A percentile compares a stretch with the other conserved stretches of the same genome.
Conservation (phyloP, 2,113 vertebrate genomes). For the Monarcha castaneiventris region DNA sequence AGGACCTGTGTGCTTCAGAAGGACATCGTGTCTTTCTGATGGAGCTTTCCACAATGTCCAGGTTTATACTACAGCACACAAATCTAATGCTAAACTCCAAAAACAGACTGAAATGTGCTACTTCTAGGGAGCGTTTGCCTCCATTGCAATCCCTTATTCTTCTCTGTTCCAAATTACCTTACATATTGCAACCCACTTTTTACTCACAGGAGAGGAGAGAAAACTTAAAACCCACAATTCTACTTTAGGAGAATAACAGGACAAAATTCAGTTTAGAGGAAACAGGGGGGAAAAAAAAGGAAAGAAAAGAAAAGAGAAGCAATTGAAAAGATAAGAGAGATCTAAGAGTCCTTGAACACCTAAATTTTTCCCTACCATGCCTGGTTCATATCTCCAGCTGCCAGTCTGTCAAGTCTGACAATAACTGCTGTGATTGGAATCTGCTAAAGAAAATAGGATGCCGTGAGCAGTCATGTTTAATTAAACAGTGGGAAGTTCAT, state of each 20-base stretch:
- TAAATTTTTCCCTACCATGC: neutral
- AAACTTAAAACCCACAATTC: neutral
- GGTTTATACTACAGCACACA: neutral
- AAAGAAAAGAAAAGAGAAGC: neutral
- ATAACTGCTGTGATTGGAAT: slow-evolving; percentile 1
- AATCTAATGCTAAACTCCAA: neutral
- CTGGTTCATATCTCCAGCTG: neutral
- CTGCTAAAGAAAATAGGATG: slow-evolving; percentile 23
- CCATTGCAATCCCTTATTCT: neutral
- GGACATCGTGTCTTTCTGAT: neutral
- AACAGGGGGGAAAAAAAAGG: no score
- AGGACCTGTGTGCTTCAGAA: neutral
- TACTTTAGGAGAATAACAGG: neutral
- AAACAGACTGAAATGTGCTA: neutral
- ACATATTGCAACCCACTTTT: neutral
- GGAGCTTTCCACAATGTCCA: neutral
- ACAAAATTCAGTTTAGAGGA: neutral
- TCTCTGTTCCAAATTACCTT: neutral
- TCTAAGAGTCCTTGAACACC: neutral
- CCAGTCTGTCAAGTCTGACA: neutral
- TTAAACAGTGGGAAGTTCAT: neutral
- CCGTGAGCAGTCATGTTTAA: neutral
- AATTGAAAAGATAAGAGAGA: neutral
- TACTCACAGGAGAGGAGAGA: neutral
- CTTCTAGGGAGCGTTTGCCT: neutral